phyloP scores from a whole-genome alignment of 2,888 invertebrate species.

The Synergus itoensis region DNA sequence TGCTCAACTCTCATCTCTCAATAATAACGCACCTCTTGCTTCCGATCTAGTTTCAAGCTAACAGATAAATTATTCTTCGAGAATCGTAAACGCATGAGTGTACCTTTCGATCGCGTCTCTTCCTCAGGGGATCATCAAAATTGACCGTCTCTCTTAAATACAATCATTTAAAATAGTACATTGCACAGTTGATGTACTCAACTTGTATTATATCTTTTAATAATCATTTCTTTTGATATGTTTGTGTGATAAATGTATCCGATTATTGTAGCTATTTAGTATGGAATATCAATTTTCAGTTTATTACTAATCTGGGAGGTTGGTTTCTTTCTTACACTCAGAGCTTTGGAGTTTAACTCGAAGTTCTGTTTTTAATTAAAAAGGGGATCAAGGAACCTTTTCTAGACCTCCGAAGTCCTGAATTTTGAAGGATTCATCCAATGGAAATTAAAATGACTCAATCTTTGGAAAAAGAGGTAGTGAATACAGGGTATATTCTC shows the following conservation, averaged over 20 bases:
- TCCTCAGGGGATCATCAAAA: background rate
- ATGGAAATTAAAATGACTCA: conserved; percentile 1
- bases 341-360: background rate
- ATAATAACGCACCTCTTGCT: conserved; percentile 3
- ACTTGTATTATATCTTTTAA: background rate
- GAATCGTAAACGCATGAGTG: background rate
- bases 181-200: background rate
- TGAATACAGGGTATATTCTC: background rate
- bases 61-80: background rate
- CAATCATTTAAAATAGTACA: background rate
- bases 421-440: background rate
- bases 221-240: background rate
- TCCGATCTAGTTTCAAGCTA: background rate
- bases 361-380: background rate
- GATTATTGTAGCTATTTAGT: background rate
- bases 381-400: background rate
- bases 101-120: background rate
- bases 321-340: background rate
- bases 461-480: background rate
- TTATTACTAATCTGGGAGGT: background rate
- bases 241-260: background rate
- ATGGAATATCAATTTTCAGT: background rate
- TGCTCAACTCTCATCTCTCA: background rate
- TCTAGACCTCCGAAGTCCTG: background rate
- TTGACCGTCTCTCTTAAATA: background rate